Evolutionary conservation across 2,888 invertebrate species (phyloP).

Genomic region (Homarus gammarus): DNA sequence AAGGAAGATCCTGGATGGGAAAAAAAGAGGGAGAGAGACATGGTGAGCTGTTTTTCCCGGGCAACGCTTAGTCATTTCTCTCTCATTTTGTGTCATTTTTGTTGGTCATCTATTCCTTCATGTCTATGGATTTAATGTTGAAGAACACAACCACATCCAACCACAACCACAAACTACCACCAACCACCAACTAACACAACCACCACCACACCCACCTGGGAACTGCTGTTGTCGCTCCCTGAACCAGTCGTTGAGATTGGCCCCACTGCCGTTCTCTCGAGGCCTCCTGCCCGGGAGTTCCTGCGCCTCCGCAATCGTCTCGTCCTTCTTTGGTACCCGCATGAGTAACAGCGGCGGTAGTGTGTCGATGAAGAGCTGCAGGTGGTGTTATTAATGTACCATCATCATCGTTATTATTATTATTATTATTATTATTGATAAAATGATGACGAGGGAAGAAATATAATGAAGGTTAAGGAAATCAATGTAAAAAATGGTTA

Average conservation of each 20-base stretch:
- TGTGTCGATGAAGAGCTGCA: slow-evolving; percentile 89
- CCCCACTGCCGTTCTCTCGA: slow-evolving; percentile 51
- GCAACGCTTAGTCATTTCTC: no score
- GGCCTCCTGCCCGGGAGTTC: slow-evolving; percentile 33
- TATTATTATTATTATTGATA: neutral
- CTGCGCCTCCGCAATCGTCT: slow-evolving; percentile 81
- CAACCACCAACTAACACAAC: no score
- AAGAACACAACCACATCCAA: no score
- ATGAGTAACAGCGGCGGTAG: slow-evolving; percentile 91
- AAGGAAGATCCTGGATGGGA: slow-evolving; percentile 56
- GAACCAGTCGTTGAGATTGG: slow-evolving; percentile 52
- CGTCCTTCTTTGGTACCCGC: slow-evolving; percentile 90
- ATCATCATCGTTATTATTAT: no score
- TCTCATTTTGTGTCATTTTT: no score
- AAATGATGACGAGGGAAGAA: neutral
- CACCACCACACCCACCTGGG: slow-evolving; percentile 44
- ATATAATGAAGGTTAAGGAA: neutral
- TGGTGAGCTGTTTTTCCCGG: no score
- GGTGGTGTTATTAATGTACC: no score
- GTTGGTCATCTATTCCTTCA: no score
- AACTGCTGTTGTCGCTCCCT: slow-evolving; percentile 46
- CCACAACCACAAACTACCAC: no score
- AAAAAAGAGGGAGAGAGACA: neutral
- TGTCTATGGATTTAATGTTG: no score
- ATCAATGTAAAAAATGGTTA: neutral